These are phyloP conservation scores for Drosophila yooni DNA, from an alignment of 2,888 invertebrate genomes.

Conservation along the genomic window DNA sequence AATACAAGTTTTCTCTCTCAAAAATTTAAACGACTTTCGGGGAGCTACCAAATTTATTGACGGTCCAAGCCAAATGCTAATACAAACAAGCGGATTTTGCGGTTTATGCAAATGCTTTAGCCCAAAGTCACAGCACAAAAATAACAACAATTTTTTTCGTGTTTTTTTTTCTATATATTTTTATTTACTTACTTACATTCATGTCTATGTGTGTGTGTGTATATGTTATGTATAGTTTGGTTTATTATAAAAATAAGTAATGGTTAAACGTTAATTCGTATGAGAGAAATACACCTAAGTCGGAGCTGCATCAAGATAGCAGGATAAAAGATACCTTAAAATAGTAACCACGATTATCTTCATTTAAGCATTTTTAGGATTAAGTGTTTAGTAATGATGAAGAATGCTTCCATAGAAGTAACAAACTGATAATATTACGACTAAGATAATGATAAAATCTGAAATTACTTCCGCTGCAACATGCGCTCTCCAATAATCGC, in stretches of 20 bases:
- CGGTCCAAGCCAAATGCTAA: conserved; percentile 62
- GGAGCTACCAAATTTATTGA: conserved; percentile 65
- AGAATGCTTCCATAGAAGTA: background rate
- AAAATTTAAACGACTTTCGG: conserved; percentile 51
- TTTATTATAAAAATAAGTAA: conserved; percentile 56
- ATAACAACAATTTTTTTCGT: conserved; percentile 37
- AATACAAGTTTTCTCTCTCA: conserved; percentile 46
- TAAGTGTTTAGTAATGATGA: background rate
- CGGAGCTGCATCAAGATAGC: background rate
- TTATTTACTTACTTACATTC: conserved; percentile 9
- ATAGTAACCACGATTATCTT: background rate
- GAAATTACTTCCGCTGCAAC: background rate
- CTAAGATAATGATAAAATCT: background rate
- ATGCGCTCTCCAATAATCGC: background rate
- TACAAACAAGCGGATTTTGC: conserved; percentile 79
- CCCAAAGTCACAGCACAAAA: conserved; percentile 52
- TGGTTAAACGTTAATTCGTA: conserved; percentile 48
- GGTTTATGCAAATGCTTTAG: conserved; percentile 70
- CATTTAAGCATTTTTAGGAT: background rate
- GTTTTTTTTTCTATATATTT: conserved; percentile 21
- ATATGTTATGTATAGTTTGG: conserved; percentile 25
- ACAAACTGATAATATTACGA: background rate
- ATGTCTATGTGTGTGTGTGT: conserved; percentile 4
- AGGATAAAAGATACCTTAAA: background rate
- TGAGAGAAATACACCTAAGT: conserved; percentile 24